Evolutionary conservation across 2,113 vertebrate genomes (phyloP).

Genomic region (Lamprologus ornatipinnis): DNA sequence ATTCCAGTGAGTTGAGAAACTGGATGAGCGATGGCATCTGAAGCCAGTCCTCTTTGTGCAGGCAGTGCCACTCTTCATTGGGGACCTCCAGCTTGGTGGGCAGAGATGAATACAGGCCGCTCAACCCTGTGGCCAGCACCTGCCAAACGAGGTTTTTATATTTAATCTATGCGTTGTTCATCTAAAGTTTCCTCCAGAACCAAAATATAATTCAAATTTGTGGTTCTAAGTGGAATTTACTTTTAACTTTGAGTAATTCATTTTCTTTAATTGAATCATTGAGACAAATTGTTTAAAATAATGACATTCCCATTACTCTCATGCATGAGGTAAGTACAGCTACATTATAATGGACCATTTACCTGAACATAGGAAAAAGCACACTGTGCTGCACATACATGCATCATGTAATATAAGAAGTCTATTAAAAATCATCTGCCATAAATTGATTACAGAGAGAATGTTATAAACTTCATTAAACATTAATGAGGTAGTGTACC

Average conservation of each 20-base stretch:
- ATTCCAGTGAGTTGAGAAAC: constrained; percentile 96
- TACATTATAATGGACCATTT: neutral
- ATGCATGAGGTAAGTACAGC: neutral
- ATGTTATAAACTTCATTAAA: neutral
- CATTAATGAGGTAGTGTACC: neutral
- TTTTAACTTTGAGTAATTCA: neutral
- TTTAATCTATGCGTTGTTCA: rapidly evolving
- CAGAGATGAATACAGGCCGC: constrained; percentile 92
- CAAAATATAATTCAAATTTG: neutral
- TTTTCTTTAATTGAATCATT: neutral
- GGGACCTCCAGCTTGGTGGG: constrained; percentile 88
- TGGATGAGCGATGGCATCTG: constrained; percentile 86
- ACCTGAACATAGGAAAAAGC: neutral
- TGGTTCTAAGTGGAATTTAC: neutral
- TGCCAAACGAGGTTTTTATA: constrained; percentile 24
- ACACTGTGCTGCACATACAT: neutral
- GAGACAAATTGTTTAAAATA: neutral
- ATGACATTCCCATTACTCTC: neutral
- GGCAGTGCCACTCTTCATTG: constrained; percentile 90
- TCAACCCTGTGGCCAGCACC: constrained; percentile 94
- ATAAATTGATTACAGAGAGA: neutral
- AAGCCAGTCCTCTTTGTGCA: constrained; percentile 88
- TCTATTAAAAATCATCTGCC: neutral
- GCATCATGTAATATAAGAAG: neutral
- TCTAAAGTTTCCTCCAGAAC: neutral